Evolutionary conservation across 1,140 invertebrate species (phyloP).

Genomic region (Ctenoplectra terminalis): DNA sequence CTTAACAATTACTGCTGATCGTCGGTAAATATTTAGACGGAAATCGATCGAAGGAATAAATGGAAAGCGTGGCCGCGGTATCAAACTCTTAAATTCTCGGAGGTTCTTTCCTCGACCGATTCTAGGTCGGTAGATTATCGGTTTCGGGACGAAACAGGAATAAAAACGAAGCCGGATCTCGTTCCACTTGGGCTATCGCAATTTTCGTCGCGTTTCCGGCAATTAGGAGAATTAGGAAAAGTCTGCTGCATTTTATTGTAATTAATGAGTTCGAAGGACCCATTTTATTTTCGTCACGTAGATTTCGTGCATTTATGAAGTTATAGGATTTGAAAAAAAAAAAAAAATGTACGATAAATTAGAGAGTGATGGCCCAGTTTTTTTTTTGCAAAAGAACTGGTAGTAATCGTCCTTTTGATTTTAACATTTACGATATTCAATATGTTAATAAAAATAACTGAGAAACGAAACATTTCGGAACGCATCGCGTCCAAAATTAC

Average conservation of each 20-base stretch:
- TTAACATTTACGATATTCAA: too few relatives aligned
- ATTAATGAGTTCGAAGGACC: background rate
- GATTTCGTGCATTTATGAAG: too few relatives aligned
- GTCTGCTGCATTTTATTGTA: background rate
- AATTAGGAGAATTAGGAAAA: background rate
- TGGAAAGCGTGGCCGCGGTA: background rate
- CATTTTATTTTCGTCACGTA: background rate
- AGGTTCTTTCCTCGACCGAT: too few relatives aligned
- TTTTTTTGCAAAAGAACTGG: too few relatives aligned
- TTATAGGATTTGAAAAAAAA: too few relatives aligned
- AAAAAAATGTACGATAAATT: too few relatives aligned
- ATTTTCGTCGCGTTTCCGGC: background rate
- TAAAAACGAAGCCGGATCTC: background rate
- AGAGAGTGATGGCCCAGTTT: too few relatives aligned
- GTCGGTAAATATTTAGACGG: constrained; percentile 16
- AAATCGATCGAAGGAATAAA: constrained; percentile 4
- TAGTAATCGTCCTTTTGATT: too few relatives aligned
- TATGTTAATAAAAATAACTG: too few relatives aligned
- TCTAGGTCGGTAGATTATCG: background rate
- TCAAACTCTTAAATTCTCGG: too few relatives aligned
- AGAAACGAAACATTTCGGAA: too few relatives aligned
- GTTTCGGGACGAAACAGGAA: background rate
- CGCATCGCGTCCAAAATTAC: too few relatives aligned
- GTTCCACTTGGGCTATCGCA: background rate
- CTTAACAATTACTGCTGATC: background rate